phyloP scores from a whole-genome alignment of 2,888 invertebrate species.

The Pterobdella sp. region DNA sequence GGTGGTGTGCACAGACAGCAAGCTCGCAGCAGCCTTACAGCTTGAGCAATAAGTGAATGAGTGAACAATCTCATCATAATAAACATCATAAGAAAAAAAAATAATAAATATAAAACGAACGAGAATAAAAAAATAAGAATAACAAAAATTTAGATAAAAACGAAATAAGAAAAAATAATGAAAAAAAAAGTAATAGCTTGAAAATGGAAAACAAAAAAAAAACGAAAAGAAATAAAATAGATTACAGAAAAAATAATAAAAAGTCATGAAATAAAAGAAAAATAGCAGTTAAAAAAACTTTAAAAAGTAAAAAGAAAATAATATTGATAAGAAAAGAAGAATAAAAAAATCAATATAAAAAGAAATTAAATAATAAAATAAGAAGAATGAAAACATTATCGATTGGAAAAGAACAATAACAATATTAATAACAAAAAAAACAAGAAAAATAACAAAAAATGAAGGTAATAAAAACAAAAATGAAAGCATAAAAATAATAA shows the following conservation, averaged over 20 bases:
- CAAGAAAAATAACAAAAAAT: not conserved
- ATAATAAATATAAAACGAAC: not conserved
- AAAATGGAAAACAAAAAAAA: not conserved
- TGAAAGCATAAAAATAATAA: not conserved
- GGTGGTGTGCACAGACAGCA: slow-evolving; percentile 26
- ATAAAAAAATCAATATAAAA: not conserved
- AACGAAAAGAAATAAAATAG: not conserved
- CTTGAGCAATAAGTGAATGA: slow-evolving; percentile 31
- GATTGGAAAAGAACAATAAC: not conserved
- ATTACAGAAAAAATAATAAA: not conserved
- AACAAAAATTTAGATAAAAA: not conserved
- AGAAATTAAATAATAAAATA: not conserved
- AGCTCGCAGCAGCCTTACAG: slow-evolving; percentile 28
- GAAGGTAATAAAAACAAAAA: not conserved
- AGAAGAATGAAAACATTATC: not conserved
- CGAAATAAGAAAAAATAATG: not conserved
- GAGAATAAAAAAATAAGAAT: not conserved
- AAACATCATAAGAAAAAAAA: too few relatives aligned
- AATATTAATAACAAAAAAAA: not conserved
- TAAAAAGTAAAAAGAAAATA: not conserved
- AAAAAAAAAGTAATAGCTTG: slow-evolving; percentile 1
- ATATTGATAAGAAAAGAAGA: not conserved
- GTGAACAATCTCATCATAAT: too few relatives aligned
- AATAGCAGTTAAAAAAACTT: not conserved
- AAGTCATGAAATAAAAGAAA: not conserved